Base-by-base conservation (phyloP, 2,888 invertebrate genomes). In the Harpalus rufipes region DNA sequence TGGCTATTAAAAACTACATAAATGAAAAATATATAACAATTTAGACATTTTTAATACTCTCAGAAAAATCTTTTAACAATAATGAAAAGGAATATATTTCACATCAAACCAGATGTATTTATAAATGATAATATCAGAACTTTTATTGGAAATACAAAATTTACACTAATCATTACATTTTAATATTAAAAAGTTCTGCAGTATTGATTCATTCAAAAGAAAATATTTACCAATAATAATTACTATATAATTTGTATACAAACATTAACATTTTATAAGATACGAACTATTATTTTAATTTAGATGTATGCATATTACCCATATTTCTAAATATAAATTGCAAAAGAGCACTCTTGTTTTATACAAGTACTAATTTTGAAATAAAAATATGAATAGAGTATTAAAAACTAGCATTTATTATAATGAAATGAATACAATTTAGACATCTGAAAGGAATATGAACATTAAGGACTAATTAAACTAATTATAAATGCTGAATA, bases 121-220 rank as follows among this genome's bases (percentile, higher is more conserved):
- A 32, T 32, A 32, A 32, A 32, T 32, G 32, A 32, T 25, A 78
- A 78, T 58, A 76, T 61, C 61, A 65, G 83, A 83, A 83, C 83
- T 83, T 51, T 83, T 83, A 83, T 83, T 83, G 51, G 76, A 83
- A 83, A 83, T 83, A 83, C 61, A 83, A 83, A 83, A 83, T 83
- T 83, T 83, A 76, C 83, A 83, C 74, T 76, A 72, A 61, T 76
- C 21, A 61, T 83, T 76, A 74, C 74, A 74, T 16, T 74, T 74
- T 51, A 16, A 10, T 74, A 41, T 21, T 44, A 51, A 74, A 41
- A 74, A 39, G 72, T 41, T 41, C 44, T 41, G 74, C 41, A 51
- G 10, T 68, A 32, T 74, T 74, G n/a, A 51, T 16, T 51, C 18
- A 78, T 16, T 58, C 14, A 16, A 21, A 78, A 56, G 14, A 51